Evolutionary conservation across 1,140 invertebrate genomes (phyloP), one percentile per base, ranked within the genome.

Genomic region (Eulimnadia texana): DNA sequence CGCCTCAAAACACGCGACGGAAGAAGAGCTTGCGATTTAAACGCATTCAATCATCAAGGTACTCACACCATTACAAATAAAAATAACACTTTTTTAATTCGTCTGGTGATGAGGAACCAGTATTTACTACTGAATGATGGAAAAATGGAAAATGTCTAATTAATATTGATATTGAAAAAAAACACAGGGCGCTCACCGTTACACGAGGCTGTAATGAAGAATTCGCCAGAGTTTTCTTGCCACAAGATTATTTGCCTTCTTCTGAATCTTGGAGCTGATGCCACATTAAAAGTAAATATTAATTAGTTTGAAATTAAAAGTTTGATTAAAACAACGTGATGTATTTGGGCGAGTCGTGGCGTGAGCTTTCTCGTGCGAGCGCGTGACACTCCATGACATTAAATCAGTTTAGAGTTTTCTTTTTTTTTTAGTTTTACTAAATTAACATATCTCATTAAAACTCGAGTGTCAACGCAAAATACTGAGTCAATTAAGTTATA

Each of bases 231-330:
- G 3, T 13, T 58, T 19, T 42, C 55, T 6, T 58, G 55, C 24
- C 29, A 33, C 20, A 20, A 25, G 16, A 20, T 58, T 20, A 58
- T 58, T 1, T 20, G 29, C 6, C 42, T 42, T 16, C 19, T 58
- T 3, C 28, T 58, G 22, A 58, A 58, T 16, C 24, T 25, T 58
- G 55, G 55, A 10, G 55, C 55, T 42, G 42, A 58, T 29, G 55
- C 55, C 25, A 33, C 24, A 13, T 42, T 33, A 58, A 20, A 27
- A 42, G 55, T 58, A 33, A 58, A n/a, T 19, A 27, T 50, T 50
- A 3, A 2, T 50, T 2, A 27, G 13, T 54, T 54, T 16, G 24
- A 11, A 25, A n/a, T 25, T 3, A 54, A 13, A 25, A 54, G 3
- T 3, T 54, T 2, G n/a, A n/a, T n/a, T n/a, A n/a, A n/a, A n/a